Conservation (phyloP, 1,140 invertebrate genomes). For the Drosophila azteca region DNA sequence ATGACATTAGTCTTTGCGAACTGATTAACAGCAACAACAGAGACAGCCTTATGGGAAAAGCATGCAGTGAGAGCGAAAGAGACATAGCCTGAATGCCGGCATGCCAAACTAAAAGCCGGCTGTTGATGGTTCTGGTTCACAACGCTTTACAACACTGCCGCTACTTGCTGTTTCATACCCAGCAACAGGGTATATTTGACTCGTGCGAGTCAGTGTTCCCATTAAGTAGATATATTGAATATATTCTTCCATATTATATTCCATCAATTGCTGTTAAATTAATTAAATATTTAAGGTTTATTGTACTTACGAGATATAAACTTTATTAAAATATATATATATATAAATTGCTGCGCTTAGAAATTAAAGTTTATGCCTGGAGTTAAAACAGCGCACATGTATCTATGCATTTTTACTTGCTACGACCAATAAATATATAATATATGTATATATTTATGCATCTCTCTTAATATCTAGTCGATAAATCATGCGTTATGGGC, state of each 20-base stretch:
- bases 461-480: constrained; percentile 49
- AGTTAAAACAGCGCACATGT: constrained; percentile 72
- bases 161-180: not conserved
- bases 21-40: no score
- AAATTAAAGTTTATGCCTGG: constrained; percentile 70
- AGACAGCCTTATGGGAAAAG: no score
- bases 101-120: constrained; percentile 21
- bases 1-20: no score
- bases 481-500: constrained; percentile 31
- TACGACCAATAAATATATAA: constrained; percentile 73
- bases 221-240: no score
- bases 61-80: no score
- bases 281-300: not conserved
- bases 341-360: constrained; percentile 78
- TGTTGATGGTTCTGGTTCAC: constrained; percentile 9
- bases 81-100: constrained; percentile 2
- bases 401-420: constrained; percentile 55
- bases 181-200: no score
- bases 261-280: not conserved
- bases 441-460: constrained; percentile 31
- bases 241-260: no score
- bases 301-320: constrained; percentile 68
- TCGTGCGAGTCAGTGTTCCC: not conserved
- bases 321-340: constrained; percentile 80
- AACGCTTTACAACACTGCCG: not conserved